phyloP scores from a whole-genome alignment of 2,113 vertebrate species.

The Lanius collurio region DNA sequence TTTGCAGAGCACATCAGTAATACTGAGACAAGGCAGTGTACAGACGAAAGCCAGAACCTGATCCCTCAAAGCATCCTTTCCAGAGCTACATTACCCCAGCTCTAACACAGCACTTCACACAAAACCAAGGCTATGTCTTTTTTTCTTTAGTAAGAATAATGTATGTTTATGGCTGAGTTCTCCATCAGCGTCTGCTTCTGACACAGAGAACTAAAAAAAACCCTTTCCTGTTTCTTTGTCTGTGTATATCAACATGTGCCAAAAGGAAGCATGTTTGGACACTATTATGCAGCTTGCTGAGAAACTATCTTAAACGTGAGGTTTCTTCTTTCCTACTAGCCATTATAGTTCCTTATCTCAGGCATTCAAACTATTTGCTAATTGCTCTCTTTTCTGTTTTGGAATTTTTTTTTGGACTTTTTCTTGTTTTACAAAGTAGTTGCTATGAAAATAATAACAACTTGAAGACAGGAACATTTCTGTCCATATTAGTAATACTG shows the following conservation, averaged over 20 bases:
- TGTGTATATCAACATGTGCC: background rate
- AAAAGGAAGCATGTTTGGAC: constrained; percentile 59
- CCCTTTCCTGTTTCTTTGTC: constrained; percentile 58
- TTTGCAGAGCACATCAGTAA: background rate
- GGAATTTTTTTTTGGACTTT: background rate
- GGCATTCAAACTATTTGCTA: constrained; percentile 61
- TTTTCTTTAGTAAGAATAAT: background rate
- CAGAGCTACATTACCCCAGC: background rate
- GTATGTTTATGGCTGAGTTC: background rate
- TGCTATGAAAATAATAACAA: background rate
- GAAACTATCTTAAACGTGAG: constrained; percentile 13
- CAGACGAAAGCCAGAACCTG: background rate
- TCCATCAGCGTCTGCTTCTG: background rate
- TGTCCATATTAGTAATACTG: background rate
- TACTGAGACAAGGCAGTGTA: background rate
- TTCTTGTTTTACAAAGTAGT: background rate
- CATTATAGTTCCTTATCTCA: constrained; percentile 59
- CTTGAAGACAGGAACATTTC: background rate
- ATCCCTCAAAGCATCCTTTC: background rate
- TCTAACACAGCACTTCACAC: background rate
- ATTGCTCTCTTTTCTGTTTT: constrained; percentile 44
- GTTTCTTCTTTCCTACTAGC: constrained; percentile 55
- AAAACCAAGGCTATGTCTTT: background rate
- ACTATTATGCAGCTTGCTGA: constrained; percentile 21
- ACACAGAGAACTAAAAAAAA: background rate